Evolutionary conservation across 2,113 vertebrate genomes (phyloP), one percentile per base, ranked within the genome.

Genomic region (Etheostoma cragini): DNA sequence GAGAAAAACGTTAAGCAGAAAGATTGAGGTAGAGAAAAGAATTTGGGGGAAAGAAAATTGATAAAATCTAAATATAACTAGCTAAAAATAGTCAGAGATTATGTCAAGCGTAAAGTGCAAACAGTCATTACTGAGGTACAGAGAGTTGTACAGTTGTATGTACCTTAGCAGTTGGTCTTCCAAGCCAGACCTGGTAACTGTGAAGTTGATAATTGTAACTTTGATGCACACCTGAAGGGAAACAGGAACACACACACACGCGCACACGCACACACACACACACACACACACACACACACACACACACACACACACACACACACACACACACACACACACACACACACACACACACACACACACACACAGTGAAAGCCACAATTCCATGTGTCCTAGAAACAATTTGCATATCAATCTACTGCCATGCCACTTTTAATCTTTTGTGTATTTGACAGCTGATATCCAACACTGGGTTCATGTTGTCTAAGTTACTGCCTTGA

Each of bases 181-280:
- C 65, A 97, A 91, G 52, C 97, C 97, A 54, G 96, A 96, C 81
- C 91, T 95, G 21, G 96, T 97, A 71, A 98, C 97, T 8, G 97
- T 97, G 88, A 97, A 97, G 89, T 97, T 98, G 81, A 98, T 97
- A 77, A 97, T 94, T 52, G 97, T 98, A 67, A 97, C 97, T 95
- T 97, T 97, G 80, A 98, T 97, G 83, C 97, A 97, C n/a, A 97
- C 96, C 97, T 97, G 82, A 57, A 90, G 21, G 33, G 52, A 56
- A 84, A 80, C 71, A 90, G 17, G 33, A 69, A 58, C 15, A 35
- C 14, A 71, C 0, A 49, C 26, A 76, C 1, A 46, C 19, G 22
- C 26, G n/a, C 30, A 35, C 42, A 50, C 47, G 52, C 46, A 14
- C 5, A 47, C 21, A 45, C 26, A 35, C 30, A 35, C 42, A 50